phyloP scores from a whole-genome alignment of 2,888 invertebrate genomes.

The Lumbricus terrestris region DNA sequence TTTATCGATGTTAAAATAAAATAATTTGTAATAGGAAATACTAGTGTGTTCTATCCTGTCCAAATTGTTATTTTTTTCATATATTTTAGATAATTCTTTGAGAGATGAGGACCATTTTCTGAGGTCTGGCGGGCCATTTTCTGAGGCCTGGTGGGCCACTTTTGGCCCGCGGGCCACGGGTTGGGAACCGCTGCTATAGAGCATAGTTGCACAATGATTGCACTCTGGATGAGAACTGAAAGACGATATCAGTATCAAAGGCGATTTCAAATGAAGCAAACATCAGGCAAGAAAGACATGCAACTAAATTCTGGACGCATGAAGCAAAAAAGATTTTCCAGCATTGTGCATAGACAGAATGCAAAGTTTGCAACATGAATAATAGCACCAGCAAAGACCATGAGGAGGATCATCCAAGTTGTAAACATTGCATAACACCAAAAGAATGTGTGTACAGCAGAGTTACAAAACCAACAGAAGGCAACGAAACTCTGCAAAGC shows the following conservation, averaged over 20 bases:
- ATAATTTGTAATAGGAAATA: no score
- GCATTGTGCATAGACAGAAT: not conserved
- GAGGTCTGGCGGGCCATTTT: no score
- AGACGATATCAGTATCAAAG: not conserved
- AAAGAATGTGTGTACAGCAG: not conserved
- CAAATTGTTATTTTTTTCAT: no score
- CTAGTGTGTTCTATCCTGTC: no score
- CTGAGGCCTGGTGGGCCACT: no score
- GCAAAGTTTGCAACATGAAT: conserved; percentile 3
- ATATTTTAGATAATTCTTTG: no score
- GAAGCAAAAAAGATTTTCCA: not conserved
- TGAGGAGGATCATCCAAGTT: not conserved
- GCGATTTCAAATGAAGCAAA: not conserved
- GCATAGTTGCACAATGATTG: not conserved
- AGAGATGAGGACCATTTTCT: no score
- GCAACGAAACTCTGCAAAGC: not conserved
- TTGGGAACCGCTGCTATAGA: no score
- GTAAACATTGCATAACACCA: not conserved
- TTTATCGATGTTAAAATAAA: no score
- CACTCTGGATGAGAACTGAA: not conserved
- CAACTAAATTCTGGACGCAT: not conserved
- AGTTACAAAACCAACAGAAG: not conserved
- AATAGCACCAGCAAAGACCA: not conserved
- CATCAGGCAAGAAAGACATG: not conserved
- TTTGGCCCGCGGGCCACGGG: no score